Conservation (phyloP, 2,888 invertebrate species). For the Oxytorus armatus region DNA sequence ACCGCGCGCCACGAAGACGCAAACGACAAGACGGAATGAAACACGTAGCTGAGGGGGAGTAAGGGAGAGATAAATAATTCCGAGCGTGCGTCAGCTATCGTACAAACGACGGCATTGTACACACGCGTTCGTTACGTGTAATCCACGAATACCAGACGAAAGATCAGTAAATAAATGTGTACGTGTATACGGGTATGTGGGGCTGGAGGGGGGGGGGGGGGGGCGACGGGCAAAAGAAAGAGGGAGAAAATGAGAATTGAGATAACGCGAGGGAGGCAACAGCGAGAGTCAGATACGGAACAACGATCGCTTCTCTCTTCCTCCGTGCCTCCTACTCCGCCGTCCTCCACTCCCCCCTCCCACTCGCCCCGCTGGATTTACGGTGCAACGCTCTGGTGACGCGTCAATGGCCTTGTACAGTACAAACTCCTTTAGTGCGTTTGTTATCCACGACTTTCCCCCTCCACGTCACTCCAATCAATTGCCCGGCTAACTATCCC, state of each 20-base stretch:
- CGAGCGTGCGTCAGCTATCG: no score
- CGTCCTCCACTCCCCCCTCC: no score
- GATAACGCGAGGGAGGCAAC: constrained; percentile 56
- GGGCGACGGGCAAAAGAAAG: neutral
- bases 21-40: constrained; percentile 29
- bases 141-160: constrained; percentile 26
- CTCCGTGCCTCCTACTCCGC: constrained; percentile 3
- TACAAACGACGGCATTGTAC: constrained; percentile 47
- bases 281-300: constrained; percentile 47
- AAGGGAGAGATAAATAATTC: constrained; percentile 5
- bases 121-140: constrained; percentile 56
- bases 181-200: no score
- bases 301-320: constrained; percentile 25
- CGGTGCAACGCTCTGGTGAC: constrained; percentile 72
- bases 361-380: constrained; percentile 63
- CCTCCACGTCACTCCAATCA: neutral
- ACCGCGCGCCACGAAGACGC: constrained; percentile 12
- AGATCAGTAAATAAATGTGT: no score
- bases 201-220: no score
- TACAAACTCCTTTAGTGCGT: constrained; percentile 8
- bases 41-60: constrained; percentile 40
- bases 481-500: no score
- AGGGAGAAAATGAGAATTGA: constrained; percentile 53
- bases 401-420: constrained; percentile 75
- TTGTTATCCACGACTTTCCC: neutral